These are phyloP conservation scores for Zosterops borbonicus DNA, from an alignment of 2,113 vertebrate species.

Conservation along the genomic window DNA sequence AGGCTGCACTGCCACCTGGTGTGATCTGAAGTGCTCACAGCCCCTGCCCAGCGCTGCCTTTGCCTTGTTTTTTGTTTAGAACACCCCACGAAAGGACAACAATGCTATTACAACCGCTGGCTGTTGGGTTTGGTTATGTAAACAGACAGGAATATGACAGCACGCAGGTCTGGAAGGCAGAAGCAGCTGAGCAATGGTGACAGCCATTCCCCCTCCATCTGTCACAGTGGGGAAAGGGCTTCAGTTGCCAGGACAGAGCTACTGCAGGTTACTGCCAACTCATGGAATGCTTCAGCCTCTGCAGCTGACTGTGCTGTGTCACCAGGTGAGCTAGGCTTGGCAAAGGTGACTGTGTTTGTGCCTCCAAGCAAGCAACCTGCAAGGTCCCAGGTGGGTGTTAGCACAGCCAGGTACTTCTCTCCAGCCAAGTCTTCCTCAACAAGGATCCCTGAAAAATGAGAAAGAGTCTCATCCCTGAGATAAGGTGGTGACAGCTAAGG, in stretches of 20 bases:
- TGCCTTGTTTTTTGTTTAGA: background rate
- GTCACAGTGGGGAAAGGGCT: background rate
- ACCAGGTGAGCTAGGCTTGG: background rate
- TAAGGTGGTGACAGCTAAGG: background rate
- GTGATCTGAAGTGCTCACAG: background rate
- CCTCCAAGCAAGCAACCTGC: accelerated
- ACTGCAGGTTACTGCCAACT: background rate
- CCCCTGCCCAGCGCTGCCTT: accelerated
- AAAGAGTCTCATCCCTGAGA: accelerated
- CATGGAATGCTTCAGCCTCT: background rate
- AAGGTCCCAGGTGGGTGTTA: accelerated
- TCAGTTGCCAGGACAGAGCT: background rate
- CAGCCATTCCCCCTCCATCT: background rate
- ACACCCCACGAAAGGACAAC: background rate
- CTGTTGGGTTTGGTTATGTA: background rate
- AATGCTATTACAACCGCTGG: background rate
- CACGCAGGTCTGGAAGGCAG: background rate
- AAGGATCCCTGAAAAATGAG: accelerated
- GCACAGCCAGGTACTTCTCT: accelerated
- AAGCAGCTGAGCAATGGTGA: background rate
- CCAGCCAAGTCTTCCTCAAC: background rate
- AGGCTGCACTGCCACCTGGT: constrained; percentile 34
- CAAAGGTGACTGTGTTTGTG: background rate
- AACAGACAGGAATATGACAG: background rate
- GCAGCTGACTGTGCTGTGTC: background rate